Base-by-base conservation (phyloP, 1,140 invertebrate genomes). In the Drosophila seguyi region DNA sequence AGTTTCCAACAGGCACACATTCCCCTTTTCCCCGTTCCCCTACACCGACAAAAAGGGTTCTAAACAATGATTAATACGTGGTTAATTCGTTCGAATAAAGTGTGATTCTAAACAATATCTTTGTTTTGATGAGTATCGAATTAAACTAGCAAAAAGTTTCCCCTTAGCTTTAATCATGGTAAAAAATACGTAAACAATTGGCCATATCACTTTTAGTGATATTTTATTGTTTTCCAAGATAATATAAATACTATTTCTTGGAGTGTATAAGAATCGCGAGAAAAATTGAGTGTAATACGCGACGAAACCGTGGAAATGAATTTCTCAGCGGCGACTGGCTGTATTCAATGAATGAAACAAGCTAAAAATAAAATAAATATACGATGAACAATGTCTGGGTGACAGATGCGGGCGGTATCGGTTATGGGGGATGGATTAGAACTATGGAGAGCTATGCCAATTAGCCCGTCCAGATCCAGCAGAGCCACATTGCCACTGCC, bases 341-440 rank as follows among this genome's bases (percentile, higher is more conserved):
- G 48, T 74, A 44, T 74, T 74, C 47, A 74, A 74, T 74, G 71
- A 74, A 74, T 74, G 71, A 74, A 74, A 62, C 48, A 27, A 31
- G 20, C 71, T 74, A 74, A 74, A 74, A 74, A 74, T 74, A 74
- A 74, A 50, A 56, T 56, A 75, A 75, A 75, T 57, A 55, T 75
- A 61, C 58, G 48, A 63, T 42, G 41, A 74, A 72, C 68, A 71
- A 71, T 72, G 68, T 72, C 66, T 71, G 68, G 66, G 66, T 59
- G 69, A 73, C 69, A 73, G 69, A 73, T 73, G 68, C 68, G 68
- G 71, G 71, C 22, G 69, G 44, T 25, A 55, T 68, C 50, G 66
- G 66, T 34, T 41, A 69, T 71, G 22, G 47, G 47, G 55, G 68
- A 41, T 47, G 71, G 58, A 25, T 50, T 74, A 74, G 56, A 83